A percentile compares a stretch with the other conserved stretches of the same genome.
phyloP scores from a whole-genome alignment of 1,140 invertebrate genomes.

The Diachasma alloeum region DNA sequence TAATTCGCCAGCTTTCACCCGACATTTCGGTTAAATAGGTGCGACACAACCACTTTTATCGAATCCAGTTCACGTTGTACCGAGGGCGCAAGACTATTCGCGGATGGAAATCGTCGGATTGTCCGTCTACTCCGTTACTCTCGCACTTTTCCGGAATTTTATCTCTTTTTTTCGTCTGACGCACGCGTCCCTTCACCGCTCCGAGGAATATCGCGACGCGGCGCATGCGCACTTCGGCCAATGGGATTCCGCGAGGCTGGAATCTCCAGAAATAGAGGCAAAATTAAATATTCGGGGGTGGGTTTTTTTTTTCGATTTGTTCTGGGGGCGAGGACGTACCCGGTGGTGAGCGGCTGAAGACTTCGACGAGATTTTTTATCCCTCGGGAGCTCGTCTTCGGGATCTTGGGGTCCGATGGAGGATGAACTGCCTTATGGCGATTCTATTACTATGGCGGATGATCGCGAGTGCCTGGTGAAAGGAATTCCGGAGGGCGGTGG shows the following conservation, averaged over 20 bases:
- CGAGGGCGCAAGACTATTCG: not conserved
- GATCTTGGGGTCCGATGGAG: not conserved
- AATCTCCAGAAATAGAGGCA: not conserved
- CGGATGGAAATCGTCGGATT: not conserved
- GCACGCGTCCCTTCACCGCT: slow-evolving; percentile 9
- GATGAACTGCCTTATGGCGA: not conserved
- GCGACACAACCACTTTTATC: not conserved
- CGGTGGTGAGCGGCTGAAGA: not conserved
- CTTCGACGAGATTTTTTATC: not conserved
- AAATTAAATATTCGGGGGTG: not conserved
- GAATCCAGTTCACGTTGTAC: not conserved
- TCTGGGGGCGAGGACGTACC: not conserved
- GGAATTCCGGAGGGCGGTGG: not conserved
- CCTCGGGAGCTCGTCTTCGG: not conserved
- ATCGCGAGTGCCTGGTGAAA: not conserved
- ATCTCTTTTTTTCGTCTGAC: slow-evolving; percentile 1
- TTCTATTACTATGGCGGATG: not conserved
- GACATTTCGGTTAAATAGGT: slow-evolving; percentile 37
- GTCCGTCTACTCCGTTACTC: not conserved
- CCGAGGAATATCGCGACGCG: not conserved
- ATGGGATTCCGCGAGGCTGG: not conserved
- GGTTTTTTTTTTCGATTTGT: not conserved
- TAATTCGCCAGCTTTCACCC: slow-evolving; percentile 24
- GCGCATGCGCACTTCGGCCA: not conserved
- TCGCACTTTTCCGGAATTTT: not conserved